Evolutionary conservation across 2,113 vertebrate genomes (phyloP).

Genomic region (Anarrhichthys ocellatus): DNA sequence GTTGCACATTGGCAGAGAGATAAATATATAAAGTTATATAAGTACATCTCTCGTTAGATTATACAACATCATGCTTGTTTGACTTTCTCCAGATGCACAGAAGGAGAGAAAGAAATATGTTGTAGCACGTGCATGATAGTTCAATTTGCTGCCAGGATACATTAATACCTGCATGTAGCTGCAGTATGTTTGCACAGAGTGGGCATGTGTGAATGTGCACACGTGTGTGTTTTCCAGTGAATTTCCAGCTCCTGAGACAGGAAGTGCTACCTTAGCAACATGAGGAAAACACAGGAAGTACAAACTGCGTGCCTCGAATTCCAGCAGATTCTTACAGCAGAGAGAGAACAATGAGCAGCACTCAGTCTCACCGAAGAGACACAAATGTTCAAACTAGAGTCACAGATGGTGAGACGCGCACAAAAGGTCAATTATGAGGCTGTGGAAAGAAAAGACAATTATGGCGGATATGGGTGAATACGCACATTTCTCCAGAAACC

Average conservation of each 20-base stretch:
- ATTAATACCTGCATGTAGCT: background rate
- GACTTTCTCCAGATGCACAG: background rate
- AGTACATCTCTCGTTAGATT: background rate
- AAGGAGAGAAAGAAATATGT: background rate
- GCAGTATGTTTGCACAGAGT: background rate
- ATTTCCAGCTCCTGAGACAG: constrained; percentile 77
- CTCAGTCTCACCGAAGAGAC: constrained; percentile 50
- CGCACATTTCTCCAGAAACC: constrained; percentile 41
- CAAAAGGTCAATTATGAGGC: constrained; percentile 72
- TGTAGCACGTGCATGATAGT: background rate
- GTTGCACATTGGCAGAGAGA: too few relatives aligned
- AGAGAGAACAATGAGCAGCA: constrained; percentile 70
- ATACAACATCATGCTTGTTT: background rate
- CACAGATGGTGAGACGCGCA: constrained; percentile 66
- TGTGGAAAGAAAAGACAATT: constrained; percentile 59
- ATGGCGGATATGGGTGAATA: constrained; percentile 35
- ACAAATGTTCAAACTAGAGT: constrained; percentile 62
- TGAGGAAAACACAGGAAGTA: constrained; percentile 83
- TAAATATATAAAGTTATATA: background rate
- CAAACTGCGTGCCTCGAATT: constrained; percentile 78
- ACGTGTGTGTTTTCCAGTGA: constrained; percentile 42
- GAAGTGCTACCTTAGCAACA: constrained; percentile 83
- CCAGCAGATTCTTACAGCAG: constrained; percentile 72
- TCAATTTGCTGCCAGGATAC: background rate
- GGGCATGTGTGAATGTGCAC: constrained; percentile 1